Percentiles rank a stretch among this genome's conserved stretches.
phyloP scores from a whole-genome alignment of 2,797 vertebrate genomes.

The Sebastiscus albofasciatus region DNA sequence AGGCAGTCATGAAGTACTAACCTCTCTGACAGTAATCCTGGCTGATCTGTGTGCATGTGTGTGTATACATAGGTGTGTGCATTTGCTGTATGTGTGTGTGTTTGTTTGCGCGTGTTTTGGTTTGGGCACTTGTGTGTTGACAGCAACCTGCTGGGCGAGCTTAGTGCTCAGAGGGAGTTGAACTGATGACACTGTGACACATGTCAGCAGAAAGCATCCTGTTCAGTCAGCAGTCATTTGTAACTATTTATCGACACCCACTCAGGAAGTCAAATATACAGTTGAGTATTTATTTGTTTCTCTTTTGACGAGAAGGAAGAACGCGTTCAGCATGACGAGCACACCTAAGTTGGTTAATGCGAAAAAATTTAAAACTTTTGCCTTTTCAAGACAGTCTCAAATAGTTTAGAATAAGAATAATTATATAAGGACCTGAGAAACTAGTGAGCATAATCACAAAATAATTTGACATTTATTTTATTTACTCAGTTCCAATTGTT shows the following conservation, averaged over 20 bases:
- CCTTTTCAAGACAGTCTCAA: neutral
- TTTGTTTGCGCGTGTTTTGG: slow-evolving; percentile 43
- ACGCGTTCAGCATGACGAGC: neutral
- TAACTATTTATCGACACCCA: slow-evolving; percentile 65
- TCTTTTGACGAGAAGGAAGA: neutral
- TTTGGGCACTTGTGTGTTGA: slow-evolving; percentile 59
- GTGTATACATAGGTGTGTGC: slow-evolving; percentile 25
- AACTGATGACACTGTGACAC: slow-evolving; percentile 71
- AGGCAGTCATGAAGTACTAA: slow-evolving; percentile 71
- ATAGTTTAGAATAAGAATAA: neutral
- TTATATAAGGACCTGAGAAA: neutral
- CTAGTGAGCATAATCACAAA: neutral
- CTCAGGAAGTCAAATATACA: slow-evolving; percentile 46
- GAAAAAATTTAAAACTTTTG: neutral
- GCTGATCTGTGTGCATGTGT: slow-evolving; percentile 56
- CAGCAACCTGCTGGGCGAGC: slow-evolving; percentile 80
- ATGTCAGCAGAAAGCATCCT: slow-evolving; percentile 75
- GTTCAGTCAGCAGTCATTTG: slow-evolving; percentile 69
- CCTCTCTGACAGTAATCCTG: slow-evolving; percentile 80
- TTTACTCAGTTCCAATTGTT: neutral
- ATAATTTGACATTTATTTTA: neutral
- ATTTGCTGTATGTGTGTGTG: slow-evolving; percentile 12
- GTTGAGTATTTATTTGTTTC: slow-evolving; percentile 29
- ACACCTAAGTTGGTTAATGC: neutral
- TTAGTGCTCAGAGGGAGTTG: slow-evolving; percentile 54